A percentile compares a stretch with the other conserved stretches of the same genome.
phyloP scores from a whole-genome alignment of 2,113 vertebrate genomes.

The Sceloporus tristichus region DNA sequence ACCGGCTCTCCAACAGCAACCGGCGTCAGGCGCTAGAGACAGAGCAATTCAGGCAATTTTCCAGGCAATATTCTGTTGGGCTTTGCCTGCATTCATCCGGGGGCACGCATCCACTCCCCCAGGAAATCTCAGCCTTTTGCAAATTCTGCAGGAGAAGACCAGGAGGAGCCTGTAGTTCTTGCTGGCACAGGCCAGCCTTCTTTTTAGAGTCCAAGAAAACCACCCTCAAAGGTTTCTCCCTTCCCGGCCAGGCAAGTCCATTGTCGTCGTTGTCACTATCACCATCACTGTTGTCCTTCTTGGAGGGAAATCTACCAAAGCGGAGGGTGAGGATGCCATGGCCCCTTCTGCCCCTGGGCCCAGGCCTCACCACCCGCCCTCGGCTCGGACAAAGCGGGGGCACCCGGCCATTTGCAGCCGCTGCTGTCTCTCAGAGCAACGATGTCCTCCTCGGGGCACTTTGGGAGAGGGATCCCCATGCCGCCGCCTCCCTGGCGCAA shows the following conservation, averaged over 20 bases:
- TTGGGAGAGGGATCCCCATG: too few relatives aligned
- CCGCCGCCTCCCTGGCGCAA: neutral
- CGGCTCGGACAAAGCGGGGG: too few relatives aligned
- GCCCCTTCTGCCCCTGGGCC: slow-evolving; percentile 13
- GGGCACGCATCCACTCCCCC: too few relatives aligned
- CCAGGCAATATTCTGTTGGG: slow-evolving; percentile 50
- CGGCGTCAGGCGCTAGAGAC: neutral
- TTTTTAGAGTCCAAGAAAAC: neutral
- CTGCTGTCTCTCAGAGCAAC: neutral
- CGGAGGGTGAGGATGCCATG: neutral
- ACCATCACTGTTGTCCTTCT: neutral
- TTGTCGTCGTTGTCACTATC: too few relatives aligned
- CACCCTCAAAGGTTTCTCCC: too few relatives aligned
- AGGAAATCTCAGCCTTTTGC: slow-evolving; percentile 12
- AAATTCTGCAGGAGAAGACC: slow-evolving; percentile 50
- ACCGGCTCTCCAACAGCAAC: neutral
- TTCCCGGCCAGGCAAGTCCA: neutral
- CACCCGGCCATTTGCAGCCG: neutral
- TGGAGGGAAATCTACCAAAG: too few relatives aligned
- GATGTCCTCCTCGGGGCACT: too few relatives aligned
- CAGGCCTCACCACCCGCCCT: neutral
- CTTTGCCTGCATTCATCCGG: slow-evolving; percentile 27
- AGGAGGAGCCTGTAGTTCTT: slow-evolving; percentile 49
- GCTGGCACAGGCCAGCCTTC: slow-evolving; percentile 4
- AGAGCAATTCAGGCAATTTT: slow-evolving; percentile 48